A percentile compares a stretch with the other conserved stretches of the same genome.
These are phyloP conservation scores for Cynocephalus volans DNA, from an alignment of 2,113 vertebrate species.

Conservation along the genomic window DNA sequence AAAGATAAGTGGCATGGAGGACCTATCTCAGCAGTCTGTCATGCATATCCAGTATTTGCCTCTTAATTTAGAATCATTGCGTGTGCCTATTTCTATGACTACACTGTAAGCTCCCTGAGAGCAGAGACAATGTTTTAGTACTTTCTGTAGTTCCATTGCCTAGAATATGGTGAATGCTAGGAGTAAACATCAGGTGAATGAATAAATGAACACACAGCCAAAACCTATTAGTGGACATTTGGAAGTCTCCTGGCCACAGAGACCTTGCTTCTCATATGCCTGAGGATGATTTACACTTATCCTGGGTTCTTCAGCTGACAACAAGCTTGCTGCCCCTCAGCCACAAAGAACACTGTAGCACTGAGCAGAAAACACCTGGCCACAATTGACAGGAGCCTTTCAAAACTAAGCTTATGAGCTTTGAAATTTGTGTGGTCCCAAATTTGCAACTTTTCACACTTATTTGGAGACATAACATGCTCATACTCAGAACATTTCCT, in stretches of 20 bases:
- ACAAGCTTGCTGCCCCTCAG: neutral
- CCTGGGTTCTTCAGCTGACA: neutral
- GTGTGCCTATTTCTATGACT: slow-evolving; percentile 17
- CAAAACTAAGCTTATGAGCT: neutral
- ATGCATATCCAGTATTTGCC: slow-evolving; percentile 39
- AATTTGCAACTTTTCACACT: neutral
- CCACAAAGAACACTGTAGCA: neutral
- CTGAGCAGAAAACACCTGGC: neutral
- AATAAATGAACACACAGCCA: neutral
- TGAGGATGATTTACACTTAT: neutral
- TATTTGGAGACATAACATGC: neutral
- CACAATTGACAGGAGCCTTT: neutral
- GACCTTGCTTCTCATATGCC: neutral
- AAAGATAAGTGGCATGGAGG: slow-evolving; percentile 43
- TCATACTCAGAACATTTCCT: slow-evolving; percentile 15
- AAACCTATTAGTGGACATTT: neutral
- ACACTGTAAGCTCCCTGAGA: slow-evolving; percentile 19
- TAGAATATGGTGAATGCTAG: neutral
- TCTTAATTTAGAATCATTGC: slow-evolving; percentile 56
- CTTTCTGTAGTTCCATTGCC: slow-evolving; percentile 20
- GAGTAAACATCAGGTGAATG: neutral
- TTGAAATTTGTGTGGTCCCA: neutral
- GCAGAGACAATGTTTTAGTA: neutral
- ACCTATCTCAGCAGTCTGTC: slow-evolving; percentile 37
- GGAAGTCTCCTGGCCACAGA: neutral